Evolutionary conservation across 2,797 vertebrate species (phyloP), one percentile per base, ranked within the genome.

Genomic region (Sebastolobus alascanus): DNA sequence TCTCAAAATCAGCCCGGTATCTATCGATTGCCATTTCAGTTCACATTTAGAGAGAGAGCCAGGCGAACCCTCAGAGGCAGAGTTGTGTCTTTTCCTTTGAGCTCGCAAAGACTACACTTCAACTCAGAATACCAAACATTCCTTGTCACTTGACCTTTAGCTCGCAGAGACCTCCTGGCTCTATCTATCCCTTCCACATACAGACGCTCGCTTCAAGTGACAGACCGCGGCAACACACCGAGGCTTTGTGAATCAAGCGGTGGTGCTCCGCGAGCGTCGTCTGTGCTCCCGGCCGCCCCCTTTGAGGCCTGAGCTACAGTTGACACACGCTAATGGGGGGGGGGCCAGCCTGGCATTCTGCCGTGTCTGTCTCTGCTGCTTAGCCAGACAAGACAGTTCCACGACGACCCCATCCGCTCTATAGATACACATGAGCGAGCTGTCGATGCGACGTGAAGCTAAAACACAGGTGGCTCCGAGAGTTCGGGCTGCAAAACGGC

Each of bases 111-210:
- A 83, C 79, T 65, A 52, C 68, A 74, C 79, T 82, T 80, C 65
- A 75, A 71, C 73, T 72, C 77, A 25, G 79, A 91, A 89, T 84
- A 81, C 75, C 79, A 90, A 93, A 92, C 83, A 81, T 83, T 86
- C 83, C 73, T 84, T 88, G 87, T 89, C 88, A 91, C 84, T 81
- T 94, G 90, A 93, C 92, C 93, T 93, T 93, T 94, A 84, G 72
- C 84, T 87, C 20, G 73, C 77, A 43, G 73, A 77, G 89, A 85
- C 77, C 81, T 87, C 75, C 90, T 64, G 82, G 71, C 80, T 88
- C 74, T 8, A 77, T 86, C 88, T 54, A 66, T 80, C 86, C 75
- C 61, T 31, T 80, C 75, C 76, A 77, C 68, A 73, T 20, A 55
- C 65, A 75, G 88, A 92, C 64, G 43, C 52, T 78, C 33, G 88